Base-by-base conservation (phyloP, 2,888 invertebrate genomes). In the Margaritifera margaritifera region DNA sequence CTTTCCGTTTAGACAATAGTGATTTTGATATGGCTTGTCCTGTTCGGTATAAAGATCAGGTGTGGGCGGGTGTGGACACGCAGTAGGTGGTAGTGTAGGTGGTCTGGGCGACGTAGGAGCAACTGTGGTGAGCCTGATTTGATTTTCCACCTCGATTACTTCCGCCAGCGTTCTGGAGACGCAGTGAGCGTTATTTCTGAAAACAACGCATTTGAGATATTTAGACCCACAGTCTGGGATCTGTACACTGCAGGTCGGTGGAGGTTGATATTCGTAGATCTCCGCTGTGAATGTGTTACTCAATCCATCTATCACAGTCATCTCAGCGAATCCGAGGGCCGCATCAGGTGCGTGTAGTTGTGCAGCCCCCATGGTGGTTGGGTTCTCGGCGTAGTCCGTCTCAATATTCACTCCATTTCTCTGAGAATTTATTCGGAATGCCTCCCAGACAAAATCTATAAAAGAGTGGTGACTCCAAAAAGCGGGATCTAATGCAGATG, bases 401-500 rank as follows among this genome's bases (percentile, higher is more conserved):
- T 54, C 57, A 0, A 66, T 56, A 52, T 79, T 68, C 19, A 71
- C 56, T 15, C 71, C 68, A 6, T 6, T 31, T 18, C 64, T 53
- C 54, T 58, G 66, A 50, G 75, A 75, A 15, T 78, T 80, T 31
- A 76, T 72, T 31, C 83, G 71, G 66, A 83, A 86, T 22, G 74
- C 57, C 64, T 81, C 80, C 81, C 81, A 84, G 6, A 84, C 65
- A 51, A 75, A 77, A 65, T 85, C 85, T n/a, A 83, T 74, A 62
- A 79, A 83, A 0, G 72, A 58, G 64, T 84, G 84, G 61, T 80
- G 80, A 22, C 82, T 52, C 77, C 81, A 85, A 68, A 84, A 85
- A 25, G 81, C 64, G 1, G 84, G 83, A 58, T 85, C 85, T 52
- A 71, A 77, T 3, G 83, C 74, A 18, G 84, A 75, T 0, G 83